Base-by-base conservation (phyloP, 2,797 vertebrate genomes). In the Lutjanus argentimaculatus region DNA sequence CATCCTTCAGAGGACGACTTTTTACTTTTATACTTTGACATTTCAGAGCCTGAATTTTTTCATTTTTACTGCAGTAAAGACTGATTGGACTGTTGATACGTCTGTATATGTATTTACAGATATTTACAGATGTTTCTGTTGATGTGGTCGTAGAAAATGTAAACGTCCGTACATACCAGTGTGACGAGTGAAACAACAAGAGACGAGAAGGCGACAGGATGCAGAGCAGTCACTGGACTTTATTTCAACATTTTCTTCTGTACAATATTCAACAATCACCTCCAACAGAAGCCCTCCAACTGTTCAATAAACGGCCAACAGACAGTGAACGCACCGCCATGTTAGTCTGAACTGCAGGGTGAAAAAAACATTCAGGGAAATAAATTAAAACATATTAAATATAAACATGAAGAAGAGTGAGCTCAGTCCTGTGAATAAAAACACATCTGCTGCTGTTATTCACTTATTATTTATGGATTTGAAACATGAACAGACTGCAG, bases 221-320 rank as follows among this genome's bases (percentile, higher is more conserved):
- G 76, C 80, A 91, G 82, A 96, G 95, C 96, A 95, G 95, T 97
- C 96, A 96, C 93, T 94, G 93, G 92, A 95, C 95, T 96, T 97
- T 97, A 92, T 91, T 94, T 77, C 89, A 97, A 81, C 97, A 97
- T 95, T 95, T 94, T 95, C 69, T 95, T 97, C 96, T 98, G 94
- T 98, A 98, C 97, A 97, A 96, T 97, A 97, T 97, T 97, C 96
- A 97, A 97, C 96, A 97, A 97, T 96, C 95, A 96, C 94, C 96
- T 95, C 94, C 95, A 93, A 95, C 90, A 51, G 94, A 92, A 95
- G 95, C 94, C 65, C 94, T 94, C 90, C 88, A 89, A 88, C 79
- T 93, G 80, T 22, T 40, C 17, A 43, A 63, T 14, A 43, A 42
- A 42, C 51, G 1, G 15, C 56, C 5, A 7, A 49, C 58, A 62